phyloP scores from a whole-genome alignment of 2,888 invertebrate species.

The Bellardia bayeri region DNA sequence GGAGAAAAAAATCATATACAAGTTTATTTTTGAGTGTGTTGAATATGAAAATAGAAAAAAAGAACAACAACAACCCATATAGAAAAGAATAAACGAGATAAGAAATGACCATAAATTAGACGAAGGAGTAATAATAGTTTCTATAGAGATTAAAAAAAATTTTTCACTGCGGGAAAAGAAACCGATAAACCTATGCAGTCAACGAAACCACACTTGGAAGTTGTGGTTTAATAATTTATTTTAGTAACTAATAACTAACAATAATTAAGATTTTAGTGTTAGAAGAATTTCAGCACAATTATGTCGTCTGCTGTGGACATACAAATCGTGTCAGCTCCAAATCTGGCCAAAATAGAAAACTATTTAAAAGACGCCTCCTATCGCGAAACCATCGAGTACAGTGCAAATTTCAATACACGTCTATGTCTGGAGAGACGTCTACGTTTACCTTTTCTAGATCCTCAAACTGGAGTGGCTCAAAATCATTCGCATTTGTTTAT shows the following conservation, averaged over 20 bases:
- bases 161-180: not conserved
- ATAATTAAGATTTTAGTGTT: not conserved
- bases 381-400: conserved; percentile 96
- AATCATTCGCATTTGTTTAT: conserved; percentile 96
- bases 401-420: conserved; percentile 96
- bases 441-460: conserved; percentile 97
- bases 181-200: not conserved
- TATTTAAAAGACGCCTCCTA: conserved; percentile 95
- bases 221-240: conserved; percentile 6
- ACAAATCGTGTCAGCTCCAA: conserved; percentile 88
- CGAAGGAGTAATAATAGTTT: conserved; percentile 60
- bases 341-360: conserved; percentile 90
- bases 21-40: conserved; percentile 29
- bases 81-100: conserved; percentile 36
- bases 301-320: conserved; percentile 85
- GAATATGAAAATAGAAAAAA: conserved; percentile 49
- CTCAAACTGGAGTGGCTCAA: conserved; percentile 98
- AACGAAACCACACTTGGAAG: not conserved
- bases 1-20: conserved; percentile 24
- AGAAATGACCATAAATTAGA: conserved; percentile 61
- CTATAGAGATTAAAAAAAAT: conserved; percentile 47
- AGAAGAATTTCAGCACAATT: not conserved
- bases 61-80: not conserved
- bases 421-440: conserved; percentile 95
- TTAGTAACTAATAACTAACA: not conserved